Evolutionary conservation across 2,888 invertebrate genomes (phyloP).

Genomic region (Heliconius cydno): DNA sequence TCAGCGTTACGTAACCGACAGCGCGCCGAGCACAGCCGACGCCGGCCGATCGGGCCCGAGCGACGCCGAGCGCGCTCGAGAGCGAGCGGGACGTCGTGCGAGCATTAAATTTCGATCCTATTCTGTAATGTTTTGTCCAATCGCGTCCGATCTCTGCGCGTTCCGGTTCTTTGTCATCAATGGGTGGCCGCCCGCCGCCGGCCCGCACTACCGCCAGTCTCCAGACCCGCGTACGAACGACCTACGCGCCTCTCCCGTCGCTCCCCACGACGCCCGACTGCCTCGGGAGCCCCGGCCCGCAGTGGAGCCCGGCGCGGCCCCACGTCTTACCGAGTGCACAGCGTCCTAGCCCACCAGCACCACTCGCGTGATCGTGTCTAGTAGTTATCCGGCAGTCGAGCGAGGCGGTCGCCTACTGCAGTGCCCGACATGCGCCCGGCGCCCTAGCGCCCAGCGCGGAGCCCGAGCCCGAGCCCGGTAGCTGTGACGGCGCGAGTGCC

Average conservation of each 20-base stretch:
- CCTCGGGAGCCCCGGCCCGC: conserved; percentile 39
- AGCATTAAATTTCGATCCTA: conserved; percentile 81
- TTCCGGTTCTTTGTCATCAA: conserved; percentile 89
- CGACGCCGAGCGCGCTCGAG: conserved; percentile 36
- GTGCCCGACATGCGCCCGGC: conserved; percentile 70
- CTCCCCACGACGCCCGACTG: conserved; percentile 49
- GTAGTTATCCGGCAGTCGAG: conserved; percentile 75
- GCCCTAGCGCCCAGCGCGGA: conserved; percentile 53
- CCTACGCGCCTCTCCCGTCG: conserved; percentile 65
- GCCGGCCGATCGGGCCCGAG: conserved; percentile 17
- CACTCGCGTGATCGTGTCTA: conserved; percentile 54
- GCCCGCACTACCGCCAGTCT: conserved; percentile 81
- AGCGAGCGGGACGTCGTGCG: conserved; percentile 65
- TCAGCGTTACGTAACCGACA: conserved; percentile 78
- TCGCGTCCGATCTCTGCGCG: conserved; percentile 84
- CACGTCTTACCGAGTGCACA: conserved; percentile 49
- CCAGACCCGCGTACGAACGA: conserved; percentile 65
- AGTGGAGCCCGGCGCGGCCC: conserved; percentile 47
- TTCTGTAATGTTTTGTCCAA: conserved; percentile 83
- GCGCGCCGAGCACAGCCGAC: conserved; percentile 46
- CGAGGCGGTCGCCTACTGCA: conserved; percentile 59
- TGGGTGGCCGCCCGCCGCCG: conserved; percentile 82
- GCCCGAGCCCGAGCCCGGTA: conserved; percentile 51
- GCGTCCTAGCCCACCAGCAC: conserved; percentile 54
- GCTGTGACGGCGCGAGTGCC: conserved; percentile 54